These are phyloP conservation scores for Phenacoccus solenopsis DNA, from an alignment of 1,140 invertebrate genomes.

Conservation along the genomic window DNA sequence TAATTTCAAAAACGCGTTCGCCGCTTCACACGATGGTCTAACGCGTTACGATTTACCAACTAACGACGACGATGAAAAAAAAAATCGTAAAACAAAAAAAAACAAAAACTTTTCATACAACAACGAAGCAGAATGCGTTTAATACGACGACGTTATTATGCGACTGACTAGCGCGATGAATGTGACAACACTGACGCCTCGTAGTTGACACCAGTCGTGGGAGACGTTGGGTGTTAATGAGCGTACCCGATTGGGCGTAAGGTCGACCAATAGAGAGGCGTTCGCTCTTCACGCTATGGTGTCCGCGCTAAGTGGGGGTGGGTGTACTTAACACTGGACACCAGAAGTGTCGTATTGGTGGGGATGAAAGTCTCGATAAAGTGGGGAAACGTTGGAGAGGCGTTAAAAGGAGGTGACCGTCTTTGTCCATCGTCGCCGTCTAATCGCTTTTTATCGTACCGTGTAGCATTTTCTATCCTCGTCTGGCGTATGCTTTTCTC, in stretches of 20 bases:
- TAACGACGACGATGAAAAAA: not conserved
- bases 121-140: not conserved
- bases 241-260: slow-evolving; percentile 10
- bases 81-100: not conserved
- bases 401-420: slow-evolving; percentile 17
- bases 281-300: slow-evolving; percentile 13
- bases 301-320: slow-evolving; percentile 16
- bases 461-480: not conserved
- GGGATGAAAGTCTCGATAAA: slow-evolving; percentile 8
- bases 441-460: not conserved
- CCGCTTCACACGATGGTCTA: too few relatives aligned
- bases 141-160: not conserved
- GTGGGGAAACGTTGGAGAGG: slow-evolving; percentile 10
- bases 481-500: not conserved
- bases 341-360: slow-evolving; percentile 8
- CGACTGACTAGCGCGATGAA: slow-evolving; percentile 11
- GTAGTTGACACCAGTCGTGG: slow-evolving; percentile 12
- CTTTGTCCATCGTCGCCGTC: slow-evolving; percentile 15
- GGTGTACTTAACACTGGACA: slow-evolving; percentile 14
- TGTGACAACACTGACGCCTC: slow-evolving; percentile 13
- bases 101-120: not conserved
- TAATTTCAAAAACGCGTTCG: too few relatives aligned
- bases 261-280: slow-evolving; percentile 15
- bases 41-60: too few relatives aligned
- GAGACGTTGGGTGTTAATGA: slow-evolving; percentile 17